These are phyloP conservation scores for Channa maculata DNA, from an alignment of 2,113 vertebrate species.

Conservation along the genomic window DNA sequence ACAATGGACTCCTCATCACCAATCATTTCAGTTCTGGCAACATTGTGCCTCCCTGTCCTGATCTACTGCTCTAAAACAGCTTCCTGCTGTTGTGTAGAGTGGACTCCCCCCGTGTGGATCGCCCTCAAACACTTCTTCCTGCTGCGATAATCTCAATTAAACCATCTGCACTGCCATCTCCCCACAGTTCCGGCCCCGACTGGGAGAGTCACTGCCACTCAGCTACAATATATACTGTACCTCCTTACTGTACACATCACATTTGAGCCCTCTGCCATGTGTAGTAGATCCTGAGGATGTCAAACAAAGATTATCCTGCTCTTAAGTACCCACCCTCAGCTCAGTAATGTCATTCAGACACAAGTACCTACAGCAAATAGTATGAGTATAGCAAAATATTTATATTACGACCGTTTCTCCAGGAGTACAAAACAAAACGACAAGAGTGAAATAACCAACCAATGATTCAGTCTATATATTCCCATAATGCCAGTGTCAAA, in stretches of 20 bases:
- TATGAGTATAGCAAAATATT: background rate
- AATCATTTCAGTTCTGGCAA: slow-evolving; percentile 1
- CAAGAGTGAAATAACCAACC: too few species aligned
- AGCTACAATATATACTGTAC: background rate
- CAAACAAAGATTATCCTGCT: background rate
- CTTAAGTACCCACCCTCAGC: background rate
- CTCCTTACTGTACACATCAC: slow-evolving; percentile 8
- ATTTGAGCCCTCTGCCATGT: background rate
- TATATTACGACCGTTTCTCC: background rate
- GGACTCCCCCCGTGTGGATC: slow-evolving; percentile 65
- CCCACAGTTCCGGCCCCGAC: slow-evolving; percentile 28
- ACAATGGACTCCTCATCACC: slow-evolving; percentile 8
- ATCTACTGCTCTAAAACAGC: slow-evolving; percentile 64
- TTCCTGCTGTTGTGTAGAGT: slow-evolving; percentile 77
- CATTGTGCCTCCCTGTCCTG: slow-evolving; percentile 14
- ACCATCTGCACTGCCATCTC: slow-evolving; percentile 84
- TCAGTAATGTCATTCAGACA: background rate
- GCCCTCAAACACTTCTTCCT: slow-evolving; percentile 77
- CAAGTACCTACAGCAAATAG: background rate
- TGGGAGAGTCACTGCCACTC: slow-evolving; percentile 7
- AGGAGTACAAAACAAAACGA: background rate
- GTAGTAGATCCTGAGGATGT: background rate
- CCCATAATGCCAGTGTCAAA: too few species aligned
- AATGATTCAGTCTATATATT: too few species aligned
- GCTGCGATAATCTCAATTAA: slow-evolving; percentile 87